Evolutionary conservation across 2,113 vertebrate genomes (phyloP).

Genomic region (Stegostoma tigrinum): DNA sequence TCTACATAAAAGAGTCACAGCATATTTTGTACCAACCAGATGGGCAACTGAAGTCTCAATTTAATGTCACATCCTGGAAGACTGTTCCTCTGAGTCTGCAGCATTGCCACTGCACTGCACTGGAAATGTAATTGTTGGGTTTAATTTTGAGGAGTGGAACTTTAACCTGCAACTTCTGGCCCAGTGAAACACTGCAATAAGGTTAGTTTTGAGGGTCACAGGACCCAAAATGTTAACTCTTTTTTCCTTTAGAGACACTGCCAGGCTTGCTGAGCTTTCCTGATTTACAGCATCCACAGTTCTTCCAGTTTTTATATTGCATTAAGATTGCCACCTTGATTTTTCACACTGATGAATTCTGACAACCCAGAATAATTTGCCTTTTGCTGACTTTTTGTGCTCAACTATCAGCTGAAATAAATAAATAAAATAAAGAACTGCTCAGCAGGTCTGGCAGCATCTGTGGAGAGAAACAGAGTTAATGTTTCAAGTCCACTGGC

Average conservation of each 20-base stretch:
- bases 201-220: too few relatives aligned
- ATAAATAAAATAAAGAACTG: too few relatives aligned
- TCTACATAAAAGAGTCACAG: too few relatives aligned
- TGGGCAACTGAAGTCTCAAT: background rate
- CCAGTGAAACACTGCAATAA: background rate
- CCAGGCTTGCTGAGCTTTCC: too few relatives aligned
- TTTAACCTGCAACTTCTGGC: background rate
- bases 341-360: background rate
- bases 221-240: too few relatives aligned
- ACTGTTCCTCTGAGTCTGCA: background rate
- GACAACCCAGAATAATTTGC: background rate
- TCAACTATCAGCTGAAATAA: background rate
- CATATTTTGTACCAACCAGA: background rate
- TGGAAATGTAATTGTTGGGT: background rate
- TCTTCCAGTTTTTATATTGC: background rate
- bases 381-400: background rate
- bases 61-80: background rate
- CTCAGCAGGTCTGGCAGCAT: too few relatives aligned
- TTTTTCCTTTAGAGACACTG: too few relatives aligned
- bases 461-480: too few relatives aligned
- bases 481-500: too few relatives aligned
- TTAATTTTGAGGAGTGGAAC: background rate
- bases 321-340: background rate
- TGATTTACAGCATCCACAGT: too few relatives aligned
- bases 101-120: background rate